Conservation (phyloP, 2,797 vertebrate species). For the Hippocampus kuda region DNA sequence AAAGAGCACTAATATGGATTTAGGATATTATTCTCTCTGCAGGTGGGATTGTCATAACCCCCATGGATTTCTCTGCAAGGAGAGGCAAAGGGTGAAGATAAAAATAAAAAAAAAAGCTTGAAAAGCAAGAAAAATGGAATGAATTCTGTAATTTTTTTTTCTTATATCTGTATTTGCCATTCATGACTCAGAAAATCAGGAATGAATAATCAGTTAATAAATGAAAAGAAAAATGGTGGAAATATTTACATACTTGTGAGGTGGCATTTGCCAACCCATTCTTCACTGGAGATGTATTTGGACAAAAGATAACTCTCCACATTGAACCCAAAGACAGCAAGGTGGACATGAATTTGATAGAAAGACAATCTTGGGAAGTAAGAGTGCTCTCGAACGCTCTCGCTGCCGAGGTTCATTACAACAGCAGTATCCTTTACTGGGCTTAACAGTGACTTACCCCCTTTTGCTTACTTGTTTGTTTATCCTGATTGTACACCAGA, state of each 20-base stretch:
- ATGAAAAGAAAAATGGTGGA: neutral
- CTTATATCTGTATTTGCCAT: slow-evolving; percentile 1
- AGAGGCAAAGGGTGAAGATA: slow-evolving; percentile 28
- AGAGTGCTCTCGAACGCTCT: slow-evolving; percentile 7
- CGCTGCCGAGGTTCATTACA: slow-evolving; percentile 20
- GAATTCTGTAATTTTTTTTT: slow-evolving; percentile 42
- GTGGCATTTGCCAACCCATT: slow-evolving; percentile 7
- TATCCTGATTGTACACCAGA: slow-evolving; percentile 41
- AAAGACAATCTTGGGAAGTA: slow-evolving; percentile 8
- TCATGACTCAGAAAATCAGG: neutral
- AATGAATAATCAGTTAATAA: neutral
- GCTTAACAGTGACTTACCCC: slow-evolving; percentile 44
- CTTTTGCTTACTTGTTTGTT: slow-evolving; percentile 56
- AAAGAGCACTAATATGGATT: slow-evolving; percentile 72
- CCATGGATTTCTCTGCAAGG: slow-evolving; percentile 49
- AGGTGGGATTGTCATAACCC: slow-evolving; percentile 67
- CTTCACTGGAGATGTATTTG: neutral
- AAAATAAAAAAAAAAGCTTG: slow-evolving; percentile 17
- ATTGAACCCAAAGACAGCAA: neutral
- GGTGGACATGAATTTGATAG: neutral
- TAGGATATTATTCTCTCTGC: slow-evolving; percentile 71
- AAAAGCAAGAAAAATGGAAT: slow-evolving; percentile 29
- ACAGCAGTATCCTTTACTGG: slow-evolving; percentile 28
- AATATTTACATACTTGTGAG: neutral
- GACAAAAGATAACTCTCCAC: slow-evolving; percentile 23